Evolutionary conservation across 2,113 vertebrate genomes (phyloP).

Genomic region (Campylomormyrus tamandua): DNA sequence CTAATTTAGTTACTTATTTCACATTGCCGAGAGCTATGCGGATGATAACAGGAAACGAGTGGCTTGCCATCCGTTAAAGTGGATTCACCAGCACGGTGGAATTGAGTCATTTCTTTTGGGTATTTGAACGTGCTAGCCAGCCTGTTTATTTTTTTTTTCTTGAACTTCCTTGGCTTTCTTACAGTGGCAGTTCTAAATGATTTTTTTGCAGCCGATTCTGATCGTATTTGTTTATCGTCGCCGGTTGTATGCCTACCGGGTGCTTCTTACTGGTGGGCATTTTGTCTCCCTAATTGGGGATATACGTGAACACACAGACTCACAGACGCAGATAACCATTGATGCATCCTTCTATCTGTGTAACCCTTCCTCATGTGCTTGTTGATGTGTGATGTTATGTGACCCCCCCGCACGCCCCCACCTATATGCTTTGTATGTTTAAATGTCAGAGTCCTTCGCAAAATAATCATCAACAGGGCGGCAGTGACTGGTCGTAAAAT

Average conservation of each 20-base stretch:
- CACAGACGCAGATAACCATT: background rate
- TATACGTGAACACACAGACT: background rate
- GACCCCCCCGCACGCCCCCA: background rate
- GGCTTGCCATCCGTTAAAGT: background rate
- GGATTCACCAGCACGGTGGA: background rate
- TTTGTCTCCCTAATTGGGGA: background rate
- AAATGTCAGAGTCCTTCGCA: background rate
- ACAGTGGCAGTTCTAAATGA: background rate
- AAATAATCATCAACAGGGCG: background rate
- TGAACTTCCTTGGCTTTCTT: background rate
- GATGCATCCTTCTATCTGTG: background rate
- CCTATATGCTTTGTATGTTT: background rate
- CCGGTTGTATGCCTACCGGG: background rate
- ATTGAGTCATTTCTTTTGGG: background rate
- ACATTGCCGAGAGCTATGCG: background rate
- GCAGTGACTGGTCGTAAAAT: background rate
- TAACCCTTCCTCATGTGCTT: background rate
- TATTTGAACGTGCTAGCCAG: background rate
- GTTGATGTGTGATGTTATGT: background rate
- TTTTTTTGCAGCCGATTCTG: background rate
- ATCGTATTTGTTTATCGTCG: background rate
- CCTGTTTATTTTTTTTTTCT: background rate
- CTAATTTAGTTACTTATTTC: background rate
- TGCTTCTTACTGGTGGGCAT: background rate
- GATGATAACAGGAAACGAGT: slow-evolving; percentile 9